phyloP scores from a whole-genome alignment of 2,888 invertebrate species.

The Abrostola tripartita region DNA sequence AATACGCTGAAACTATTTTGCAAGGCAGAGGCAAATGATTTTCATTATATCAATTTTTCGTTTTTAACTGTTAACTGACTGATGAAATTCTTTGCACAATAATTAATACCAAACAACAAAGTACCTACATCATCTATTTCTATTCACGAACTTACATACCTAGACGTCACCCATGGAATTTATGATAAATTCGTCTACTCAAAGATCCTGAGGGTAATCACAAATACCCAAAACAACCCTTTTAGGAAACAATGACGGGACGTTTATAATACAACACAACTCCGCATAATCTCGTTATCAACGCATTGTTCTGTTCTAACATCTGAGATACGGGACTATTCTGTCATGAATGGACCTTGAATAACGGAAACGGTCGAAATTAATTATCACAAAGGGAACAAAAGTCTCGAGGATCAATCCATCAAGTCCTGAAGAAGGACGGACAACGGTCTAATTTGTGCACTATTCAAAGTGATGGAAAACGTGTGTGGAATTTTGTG shows the following conservation, averaged over 20 bases:
- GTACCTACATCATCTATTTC: too few species aligned
- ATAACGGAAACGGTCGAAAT: slow-evolving; percentile 66
- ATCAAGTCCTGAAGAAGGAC: slow-evolving; percentile 71
- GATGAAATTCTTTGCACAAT: too few species aligned
- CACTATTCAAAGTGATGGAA: slow-evolving; percentile 50
- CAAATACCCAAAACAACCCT: slow-evolving; percentile 43
- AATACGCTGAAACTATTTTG: too few species aligned
- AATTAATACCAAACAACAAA: too few species aligned
- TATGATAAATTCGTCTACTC: slow-evolving; percentile 28
- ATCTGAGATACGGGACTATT: slow-evolving; percentile 58
- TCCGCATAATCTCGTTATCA: slow-evolving; percentile 55
- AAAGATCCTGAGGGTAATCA: slow-evolving; percentile 27
- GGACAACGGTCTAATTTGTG: slow-evolving; percentile 66
- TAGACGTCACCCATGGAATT: slow-evolving; percentile 2
- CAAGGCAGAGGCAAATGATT: too few species aligned
- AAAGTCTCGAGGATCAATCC: slow-evolving; percentile 73
- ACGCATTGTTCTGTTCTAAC: slow-evolving; percentile 55
- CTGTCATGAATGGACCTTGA: slow-evolving; percentile 61
- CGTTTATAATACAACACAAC: slow-evolving; percentile 54
- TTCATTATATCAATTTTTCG: too few species aligned
- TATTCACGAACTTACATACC: too few species aligned
- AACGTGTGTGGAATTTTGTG: slow-evolving; percentile 37
- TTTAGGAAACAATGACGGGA: slow-evolving; percentile 51
- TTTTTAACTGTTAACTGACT: too few species aligned
- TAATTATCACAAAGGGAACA: slow-evolving; percentile 73